phyloP scores from a whole-genome alignment of 2,113 vertebrate species.

The Acinonyx jubatus region DNA sequence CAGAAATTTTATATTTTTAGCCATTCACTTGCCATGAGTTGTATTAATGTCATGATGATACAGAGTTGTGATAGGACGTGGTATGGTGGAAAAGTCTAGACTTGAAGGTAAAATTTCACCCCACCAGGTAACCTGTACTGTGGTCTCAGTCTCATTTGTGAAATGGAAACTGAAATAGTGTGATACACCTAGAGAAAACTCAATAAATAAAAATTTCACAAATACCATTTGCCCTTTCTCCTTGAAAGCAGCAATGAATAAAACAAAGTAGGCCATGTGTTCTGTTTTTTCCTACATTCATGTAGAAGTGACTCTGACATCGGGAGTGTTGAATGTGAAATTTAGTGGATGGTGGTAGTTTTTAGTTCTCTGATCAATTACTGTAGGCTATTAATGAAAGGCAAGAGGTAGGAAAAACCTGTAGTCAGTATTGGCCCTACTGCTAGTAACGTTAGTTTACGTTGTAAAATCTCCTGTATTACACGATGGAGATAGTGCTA shows the following conservation, averaged over 20 bases:
- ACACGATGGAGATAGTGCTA: not conserved
- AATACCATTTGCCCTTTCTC: not conserved
- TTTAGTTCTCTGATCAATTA: not conserved
- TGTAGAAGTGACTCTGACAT: not conserved
- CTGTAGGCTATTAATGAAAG: not conserved
- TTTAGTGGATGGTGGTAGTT: not conserved
- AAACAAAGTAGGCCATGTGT: not conserved
- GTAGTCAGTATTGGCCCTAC: not conserved
- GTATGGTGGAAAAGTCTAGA: not conserved
- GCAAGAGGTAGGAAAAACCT: not conserved
- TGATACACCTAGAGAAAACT: not conserved
- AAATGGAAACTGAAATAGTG: not conserved
- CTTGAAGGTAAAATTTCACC: not conserved
- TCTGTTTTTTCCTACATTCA: not conserved
- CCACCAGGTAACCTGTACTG: not conserved
- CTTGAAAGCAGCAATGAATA: not conserved
- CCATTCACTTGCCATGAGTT: not conserved
- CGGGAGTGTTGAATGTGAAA: not conserved
- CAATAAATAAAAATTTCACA: slow-evolving; percentile 9
- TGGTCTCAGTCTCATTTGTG: not conserved
- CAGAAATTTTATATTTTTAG: not conserved
- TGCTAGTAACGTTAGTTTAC: not conserved
- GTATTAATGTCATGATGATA: not conserved
- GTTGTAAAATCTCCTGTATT: not conserved
- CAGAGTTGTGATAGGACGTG: not conserved